Conservation (phyloP, 2,113 vertebrate species). For the Gambusia holbrooki region DNA sequence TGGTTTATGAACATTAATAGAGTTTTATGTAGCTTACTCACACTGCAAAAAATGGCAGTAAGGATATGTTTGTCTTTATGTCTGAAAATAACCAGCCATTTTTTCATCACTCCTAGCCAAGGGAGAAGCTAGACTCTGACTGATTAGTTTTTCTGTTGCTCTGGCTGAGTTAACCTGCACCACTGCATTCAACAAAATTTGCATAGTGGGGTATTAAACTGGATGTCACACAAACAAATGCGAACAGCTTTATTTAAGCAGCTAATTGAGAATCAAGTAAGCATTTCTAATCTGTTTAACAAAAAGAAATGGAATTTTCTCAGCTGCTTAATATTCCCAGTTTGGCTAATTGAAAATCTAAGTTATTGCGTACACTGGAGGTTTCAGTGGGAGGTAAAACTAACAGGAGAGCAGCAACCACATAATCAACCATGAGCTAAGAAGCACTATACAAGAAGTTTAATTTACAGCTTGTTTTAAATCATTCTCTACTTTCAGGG, state of each 20-base stretch:
- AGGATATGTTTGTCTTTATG: constrained; percentile 45
- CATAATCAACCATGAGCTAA: constrained; percentile 19
- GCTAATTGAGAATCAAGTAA: constrained; percentile 78
- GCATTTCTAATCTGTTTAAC: constrained; percentile 79
- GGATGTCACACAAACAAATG: constrained; percentile 64
- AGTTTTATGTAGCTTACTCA: background rate
- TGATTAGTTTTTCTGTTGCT: constrained; percentile 50
- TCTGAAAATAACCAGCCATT: constrained; percentile 57
- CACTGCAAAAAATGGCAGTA: constrained; percentile 20
- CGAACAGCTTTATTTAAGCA: constrained; percentile 74
- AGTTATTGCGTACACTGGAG: constrained; percentile 36
- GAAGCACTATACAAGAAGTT: constrained; percentile 3
- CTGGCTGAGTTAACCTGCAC: constrained; percentile 54
- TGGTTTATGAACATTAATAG: no score
- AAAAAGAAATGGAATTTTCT: constrained; percentile 62
- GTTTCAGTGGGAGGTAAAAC: constrained; percentile 48
- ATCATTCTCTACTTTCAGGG: background rate
- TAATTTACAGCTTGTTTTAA: constrained; percentile 12
- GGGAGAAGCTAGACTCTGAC: constrained; percentile 46
- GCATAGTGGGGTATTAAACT: constrained; percentile 67
- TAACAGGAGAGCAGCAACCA: constrained; percentile 48
- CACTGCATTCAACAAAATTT: constrained; percentile 60
- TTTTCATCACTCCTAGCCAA: constrained; percentile 65
- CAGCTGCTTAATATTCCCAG: constrained; percentile 72
- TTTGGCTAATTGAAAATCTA: constrained; percentile 67